These are phyloP conservation scores for Cosmia pyralina DNA, from an alignment of 2,888 invertebrate genomes.

Conservation along the genomic window DNA sequence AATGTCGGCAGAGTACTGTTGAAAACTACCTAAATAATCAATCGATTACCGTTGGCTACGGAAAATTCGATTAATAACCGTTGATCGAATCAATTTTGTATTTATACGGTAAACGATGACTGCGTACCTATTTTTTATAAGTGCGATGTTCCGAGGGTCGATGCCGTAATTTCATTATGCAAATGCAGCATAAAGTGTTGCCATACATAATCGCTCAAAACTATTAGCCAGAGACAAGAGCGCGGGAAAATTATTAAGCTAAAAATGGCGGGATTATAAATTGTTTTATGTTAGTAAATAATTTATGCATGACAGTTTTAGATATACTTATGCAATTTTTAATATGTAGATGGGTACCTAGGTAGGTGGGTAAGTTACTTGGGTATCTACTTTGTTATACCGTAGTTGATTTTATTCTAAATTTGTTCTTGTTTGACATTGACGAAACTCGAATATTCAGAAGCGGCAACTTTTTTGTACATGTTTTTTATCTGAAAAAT, in stretches of 20 bases:
- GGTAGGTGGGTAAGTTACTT: neutral
- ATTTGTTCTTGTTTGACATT: neutral
- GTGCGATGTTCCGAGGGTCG: conserved; percentile 71
- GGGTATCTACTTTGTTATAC: neutral
- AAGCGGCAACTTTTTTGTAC: neutral
- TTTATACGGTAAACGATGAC: conserved; percentile 76
- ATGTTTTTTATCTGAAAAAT: conserved; percentile 7
- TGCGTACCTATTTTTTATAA: conserved; percentile 78
- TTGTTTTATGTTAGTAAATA: conserved; percentile 19
- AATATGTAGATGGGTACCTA: neutral
- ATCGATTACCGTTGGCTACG: conserved; percentile 68
- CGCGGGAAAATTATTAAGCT: conserved; percentile 75
- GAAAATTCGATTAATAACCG: conserved; percentile 78
- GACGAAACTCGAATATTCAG: neutral
- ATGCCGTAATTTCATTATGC: conserved; percentile 88
- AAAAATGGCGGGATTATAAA: conserved; percentile 70
- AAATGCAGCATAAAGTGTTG: conserved; percentile 89
- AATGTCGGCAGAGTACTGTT: conserved; percentile 46
- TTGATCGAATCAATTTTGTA: conserved; percentile 78
- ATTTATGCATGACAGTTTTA: neutral
- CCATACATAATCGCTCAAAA: conserved; percentile 86
- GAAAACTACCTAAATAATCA: conserved; percentile 60
- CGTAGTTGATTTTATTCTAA: neutral
- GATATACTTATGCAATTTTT: neutral
- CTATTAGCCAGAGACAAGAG: conserved; percentile 74